Evolutionary conservation across 2,888 invertebrate species (phyloP).

Genomic region (Pachliopta kotzebuea): DNA sequence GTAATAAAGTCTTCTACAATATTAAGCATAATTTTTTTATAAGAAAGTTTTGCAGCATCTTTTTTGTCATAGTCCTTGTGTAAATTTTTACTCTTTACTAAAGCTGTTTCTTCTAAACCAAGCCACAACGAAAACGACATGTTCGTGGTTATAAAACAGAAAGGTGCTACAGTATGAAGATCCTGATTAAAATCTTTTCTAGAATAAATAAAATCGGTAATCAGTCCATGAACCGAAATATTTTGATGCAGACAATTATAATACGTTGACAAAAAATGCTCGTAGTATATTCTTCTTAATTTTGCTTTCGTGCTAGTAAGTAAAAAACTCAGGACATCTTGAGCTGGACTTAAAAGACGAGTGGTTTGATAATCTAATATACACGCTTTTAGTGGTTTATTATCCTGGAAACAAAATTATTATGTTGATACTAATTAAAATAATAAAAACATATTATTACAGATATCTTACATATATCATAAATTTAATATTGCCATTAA

Average conservation of each 20-base stretch:
- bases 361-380: constrained; percentile 25
- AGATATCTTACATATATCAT: too few species aligned
- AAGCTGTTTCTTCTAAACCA: constrained; percentile 20
- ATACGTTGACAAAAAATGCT: constrained; percentile 18
- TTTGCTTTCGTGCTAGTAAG: constrained; percentile 13
- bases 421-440: not conserved
- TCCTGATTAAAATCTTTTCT: constrained; percentile 21
- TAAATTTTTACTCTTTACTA: constrained; percentile 26
- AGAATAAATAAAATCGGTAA: constrained; percentile 10
- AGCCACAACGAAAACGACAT: constrained; percentile 28
- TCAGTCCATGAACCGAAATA: constrained; percentile 9
- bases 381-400: constrained; percentile 26
- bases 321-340: constrained; percentile 24
- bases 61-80: constrained; percentile 11
- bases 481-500: too few species aligned
- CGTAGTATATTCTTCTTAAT: constrained; percentile 7
- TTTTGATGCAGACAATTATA: constrained; percentile 14
- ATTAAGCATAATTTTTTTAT: constrained; percentile 21
- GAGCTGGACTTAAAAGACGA: constrained; percentile 22
- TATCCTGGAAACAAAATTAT: constrained; percentile 12
- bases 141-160: constrained; percentile 23
- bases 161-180: constrained; percentile 17
- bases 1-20: constrained; percentile 22
- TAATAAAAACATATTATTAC: too few species aligned
- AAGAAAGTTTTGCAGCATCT: constrained; percentile 2